Base-by-base conservation (phyloP, 2,113 vertebrate species). In the Oceanites oceanicus region DNA sequence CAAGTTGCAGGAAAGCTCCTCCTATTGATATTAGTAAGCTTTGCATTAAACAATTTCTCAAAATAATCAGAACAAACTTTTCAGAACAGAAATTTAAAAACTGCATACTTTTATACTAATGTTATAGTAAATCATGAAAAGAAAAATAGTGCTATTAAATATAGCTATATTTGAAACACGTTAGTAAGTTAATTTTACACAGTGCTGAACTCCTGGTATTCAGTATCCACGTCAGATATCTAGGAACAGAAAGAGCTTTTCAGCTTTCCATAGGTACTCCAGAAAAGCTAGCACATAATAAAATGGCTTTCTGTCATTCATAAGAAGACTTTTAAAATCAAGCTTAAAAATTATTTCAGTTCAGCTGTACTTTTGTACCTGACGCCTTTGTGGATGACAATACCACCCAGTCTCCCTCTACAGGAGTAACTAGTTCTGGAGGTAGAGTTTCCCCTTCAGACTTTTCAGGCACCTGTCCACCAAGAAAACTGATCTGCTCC, bases 321-420 rank as follows among this genome's bases (percentile, higher is more conserved):
- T 5, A 74, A 11, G 29, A 77, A 40, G 15, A 63, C 38, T 82
- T 77, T 34, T 9, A 47, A 78, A 92, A 62, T 32, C 22, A 53
- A 71, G 25, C 17, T 67, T 30, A 40, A 88, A 58, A 44, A 62
- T 29, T 25, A 72, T 40, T 86, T 76, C 56, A 45, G 42, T 30
- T 82, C 50, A 72, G 49, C 53, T 86, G 18, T 55, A 66, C 66
- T 90, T 65, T 80, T 95, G 75, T 84, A 99, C 99, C 99, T 98
- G 99, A 99, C 11, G 99, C 98, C 88, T 99, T 99, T 94, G 98
- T 99, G 47, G 99, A 99, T 9, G 99, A 98, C 61, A 99, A 85
- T 40, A 99, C 98, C 79, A 99, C 98, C 98, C 99, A 99, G 77
- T 99, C 99, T 88, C 98, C 98, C 66, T 99, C 99, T 18, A 98